Evolutionary conservation across 2,797 vertebrate genomes (phyloP), one percentile per base, ranked within the genome.

Genomic region (Staurois parvus): DNA sequence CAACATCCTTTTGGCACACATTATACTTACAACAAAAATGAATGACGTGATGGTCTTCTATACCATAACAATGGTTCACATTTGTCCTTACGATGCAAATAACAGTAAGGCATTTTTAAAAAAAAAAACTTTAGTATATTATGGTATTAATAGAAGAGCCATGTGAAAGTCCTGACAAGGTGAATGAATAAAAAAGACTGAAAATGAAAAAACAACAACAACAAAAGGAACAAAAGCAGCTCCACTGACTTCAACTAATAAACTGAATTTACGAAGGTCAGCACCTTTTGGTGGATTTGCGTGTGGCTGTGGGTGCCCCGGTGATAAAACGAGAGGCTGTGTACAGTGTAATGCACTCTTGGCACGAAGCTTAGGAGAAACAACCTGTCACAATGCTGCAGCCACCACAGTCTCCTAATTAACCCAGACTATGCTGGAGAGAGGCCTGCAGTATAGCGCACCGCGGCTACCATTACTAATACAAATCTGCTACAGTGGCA

Each of bases 361-460:
- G 75, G 75, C 76, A 83, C 68, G n/a, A n/a, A 76, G 40, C 76
- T 67, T n/a, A 79, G 42, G 37, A 72, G n/a, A 83, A 81, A 45
- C 67, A 34, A 79, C 70, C 76, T 75, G 85, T 56, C 81, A 87
- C 21, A 42, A 64, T 75, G 45, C 80, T 69, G 85, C 85, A 87
- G 85, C 76, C 42, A 68, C 34, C 29, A 42, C 69, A 21, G 80
- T 68, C 75, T 68, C 69, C 84, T 74, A 37, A 52, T 72, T 82
- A 78, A 66, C 68, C 32, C 40, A 28, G 32, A 29, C 12, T 13
- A 68, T 81, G 66, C 84, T 32, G 48, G 37, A 74, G 40, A 42
- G 76, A 87, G 85, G 85, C 85, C 81, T 83, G 81, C 75, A 75
- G 30, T 26, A 69, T 52, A 69, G n/a, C 30, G 76, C 85, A 73